phyloP scores from a whole-genome alignment of 2,797 vertebrate species.

The Momotus momota region DNA sequence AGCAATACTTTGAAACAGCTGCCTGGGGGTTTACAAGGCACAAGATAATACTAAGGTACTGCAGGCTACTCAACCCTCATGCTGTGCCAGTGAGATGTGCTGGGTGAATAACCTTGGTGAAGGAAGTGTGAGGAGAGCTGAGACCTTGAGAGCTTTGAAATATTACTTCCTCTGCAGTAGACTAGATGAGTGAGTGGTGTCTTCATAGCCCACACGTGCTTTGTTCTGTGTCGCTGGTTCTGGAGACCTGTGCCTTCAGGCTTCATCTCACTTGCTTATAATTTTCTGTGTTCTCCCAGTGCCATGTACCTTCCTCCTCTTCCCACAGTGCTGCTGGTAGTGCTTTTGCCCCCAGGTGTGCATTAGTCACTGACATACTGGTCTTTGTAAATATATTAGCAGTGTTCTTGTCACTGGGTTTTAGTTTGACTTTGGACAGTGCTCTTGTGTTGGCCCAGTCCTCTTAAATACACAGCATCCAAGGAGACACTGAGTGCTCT shows the following conservation, averaged over 20 bases:
- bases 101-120: background rate
- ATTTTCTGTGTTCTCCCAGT: background rate
- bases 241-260: background rate
- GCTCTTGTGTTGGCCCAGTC: background rate
- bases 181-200: background rate
- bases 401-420: background rate
- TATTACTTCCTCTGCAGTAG: background rate
- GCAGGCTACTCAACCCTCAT: background rate
- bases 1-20: background rate
- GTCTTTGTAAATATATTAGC: background rate
- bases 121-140: background rate
- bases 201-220: rapidly evolving
- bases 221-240: background rate
- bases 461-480: background rate
- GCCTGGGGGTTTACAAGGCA: background rate
- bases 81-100: background rate
- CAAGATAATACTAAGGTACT: background rate
- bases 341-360: background rate
- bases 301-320: background rate
- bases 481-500: background rate
- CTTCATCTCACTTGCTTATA: background rate
- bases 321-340: background rate
- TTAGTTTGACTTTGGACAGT: background rate
- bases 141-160: background rate
- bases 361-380: background rate